These are phyloP conservation scores for Patagioenas fasciata DNA, from an alignment of 2,113 vertebrate species.

Conservation along the genomic window DNA sequence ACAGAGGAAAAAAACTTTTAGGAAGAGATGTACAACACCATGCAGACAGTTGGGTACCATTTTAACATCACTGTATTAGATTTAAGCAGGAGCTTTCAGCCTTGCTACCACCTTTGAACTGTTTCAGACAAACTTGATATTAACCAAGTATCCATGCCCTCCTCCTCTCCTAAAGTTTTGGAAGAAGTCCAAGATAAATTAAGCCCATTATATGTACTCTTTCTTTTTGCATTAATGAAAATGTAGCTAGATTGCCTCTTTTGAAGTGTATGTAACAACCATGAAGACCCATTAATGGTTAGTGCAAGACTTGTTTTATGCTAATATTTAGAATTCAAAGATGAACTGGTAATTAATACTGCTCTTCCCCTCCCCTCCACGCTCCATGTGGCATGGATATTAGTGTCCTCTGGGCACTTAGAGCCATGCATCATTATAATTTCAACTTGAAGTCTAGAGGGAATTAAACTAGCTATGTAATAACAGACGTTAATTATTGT, in stretches of 20 bases:
- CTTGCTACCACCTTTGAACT: conserved; percentile 26
- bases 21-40: background rate
- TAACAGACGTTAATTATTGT: conserved; percentile 83
- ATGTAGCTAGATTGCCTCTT: conserved; percentile 22
- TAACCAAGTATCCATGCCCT: background rate
- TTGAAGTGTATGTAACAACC: conserved; percentile 33
- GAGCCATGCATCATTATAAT: conserved; percentile 81
- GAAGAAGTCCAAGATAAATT: conserved; percentile 56
- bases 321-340: conserved; percentile 61
- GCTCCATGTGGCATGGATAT: conserved; percentile 28
- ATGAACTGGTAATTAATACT: conserved; percentile 57
- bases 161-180: conserved; percentile 8
- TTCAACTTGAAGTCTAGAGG: conserved; percentile 82
- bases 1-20: background rate
- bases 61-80: background rate
- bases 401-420: conserved; percentile 57
- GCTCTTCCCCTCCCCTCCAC: background rate
- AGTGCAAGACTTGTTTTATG: conserved; percentile 32
- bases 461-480: conserved; percentile 83
- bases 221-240: conserved; percentile 48
- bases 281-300: conserved; percentile 30
- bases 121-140: conserved; percentile 23
- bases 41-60: background rate
- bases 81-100: background rate
- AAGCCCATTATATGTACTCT: conserved; percentile 20